Conservation (phyloP, 2,113 vertebrate species). For the Mystacornis crossleyi region DNA sequence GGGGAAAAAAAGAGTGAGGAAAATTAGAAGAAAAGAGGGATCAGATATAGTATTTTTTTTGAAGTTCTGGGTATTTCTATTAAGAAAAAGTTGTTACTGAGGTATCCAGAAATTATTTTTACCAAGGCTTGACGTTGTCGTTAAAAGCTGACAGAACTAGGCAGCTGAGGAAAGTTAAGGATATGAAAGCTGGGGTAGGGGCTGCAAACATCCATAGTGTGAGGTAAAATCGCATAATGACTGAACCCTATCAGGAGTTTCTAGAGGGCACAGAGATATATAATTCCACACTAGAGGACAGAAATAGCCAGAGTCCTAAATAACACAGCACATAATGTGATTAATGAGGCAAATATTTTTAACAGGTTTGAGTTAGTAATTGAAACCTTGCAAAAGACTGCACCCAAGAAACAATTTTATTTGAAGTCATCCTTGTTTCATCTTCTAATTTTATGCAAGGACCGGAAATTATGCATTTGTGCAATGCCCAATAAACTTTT, state of each 20-base stretch:
- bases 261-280: not conserved
- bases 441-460: constrained; percentile 26
- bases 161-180: not conserved
- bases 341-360: constrained; percentile 35
- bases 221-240: not conserved
- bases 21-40: not conserved
- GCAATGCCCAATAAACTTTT: not conserved
- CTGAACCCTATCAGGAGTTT: not conserved
- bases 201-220: not conserved
- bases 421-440: not conserved
- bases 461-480: constrained; percentile 1
- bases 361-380: not conserved
- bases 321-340: not conserved
- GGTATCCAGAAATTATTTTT: not conserved
- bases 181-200: not conserved
- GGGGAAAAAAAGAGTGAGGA: not conserved
- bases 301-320: not conserved
- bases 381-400: constrained; percentile 15
- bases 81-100: not conserved
- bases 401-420: not conserved
- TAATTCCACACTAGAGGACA: not conserved
- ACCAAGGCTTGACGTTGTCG: not conserved
- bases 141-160: not conserved
- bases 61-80: not conserved
- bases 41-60: not conserved